phyloP scores from a whole-genome alignment of 2,113 vertebrate species.

The Centropus bengalensis region DNA sequence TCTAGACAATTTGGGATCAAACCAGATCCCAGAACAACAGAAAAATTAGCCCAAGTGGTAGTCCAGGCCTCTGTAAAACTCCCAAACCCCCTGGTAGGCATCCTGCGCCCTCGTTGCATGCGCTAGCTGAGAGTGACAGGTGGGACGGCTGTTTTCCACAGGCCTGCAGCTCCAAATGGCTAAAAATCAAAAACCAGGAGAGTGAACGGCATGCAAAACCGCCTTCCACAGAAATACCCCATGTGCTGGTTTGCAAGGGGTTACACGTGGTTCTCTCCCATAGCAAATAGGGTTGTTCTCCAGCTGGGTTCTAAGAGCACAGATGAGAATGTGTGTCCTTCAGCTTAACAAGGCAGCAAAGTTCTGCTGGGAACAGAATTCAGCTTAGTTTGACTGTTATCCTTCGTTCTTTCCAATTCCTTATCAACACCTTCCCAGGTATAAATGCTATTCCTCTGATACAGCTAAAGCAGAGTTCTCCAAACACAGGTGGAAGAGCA shows the following conservation, averaged over 20 bases:
- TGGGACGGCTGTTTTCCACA: not conserved
- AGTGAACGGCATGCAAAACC: fast-evolving
- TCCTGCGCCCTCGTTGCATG: not conserved
- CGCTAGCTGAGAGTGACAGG: not conserved
- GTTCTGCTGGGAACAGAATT: not conserved
- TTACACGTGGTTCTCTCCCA: fast-evolving
- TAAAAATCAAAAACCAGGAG: not conserved
- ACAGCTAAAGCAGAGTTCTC: not conserved
- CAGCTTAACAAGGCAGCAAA: not conserved
- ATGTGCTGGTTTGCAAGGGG: not conserved
- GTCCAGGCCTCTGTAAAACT: not conserved
- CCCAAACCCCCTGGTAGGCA: not conserved
- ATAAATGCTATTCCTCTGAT: not conserved
- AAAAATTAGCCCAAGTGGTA: not conserved
- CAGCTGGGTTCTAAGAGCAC: not conserved
- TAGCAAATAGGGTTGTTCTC: not conserved
- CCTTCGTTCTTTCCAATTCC: not conserved
- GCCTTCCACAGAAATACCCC: fast-evolving
- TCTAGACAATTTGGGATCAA: not conserved
- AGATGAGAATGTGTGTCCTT: not conserved
- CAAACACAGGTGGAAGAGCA: not conserved
- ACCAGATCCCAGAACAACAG: not conserved
- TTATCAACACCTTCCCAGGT: not conserved
- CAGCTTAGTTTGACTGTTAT: not conserved
- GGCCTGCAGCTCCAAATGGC: not conserved